phyloP scores from a whole-genome alignment of 2,888 invertebrate species.

The Diplazon laetatorius region DNA sequence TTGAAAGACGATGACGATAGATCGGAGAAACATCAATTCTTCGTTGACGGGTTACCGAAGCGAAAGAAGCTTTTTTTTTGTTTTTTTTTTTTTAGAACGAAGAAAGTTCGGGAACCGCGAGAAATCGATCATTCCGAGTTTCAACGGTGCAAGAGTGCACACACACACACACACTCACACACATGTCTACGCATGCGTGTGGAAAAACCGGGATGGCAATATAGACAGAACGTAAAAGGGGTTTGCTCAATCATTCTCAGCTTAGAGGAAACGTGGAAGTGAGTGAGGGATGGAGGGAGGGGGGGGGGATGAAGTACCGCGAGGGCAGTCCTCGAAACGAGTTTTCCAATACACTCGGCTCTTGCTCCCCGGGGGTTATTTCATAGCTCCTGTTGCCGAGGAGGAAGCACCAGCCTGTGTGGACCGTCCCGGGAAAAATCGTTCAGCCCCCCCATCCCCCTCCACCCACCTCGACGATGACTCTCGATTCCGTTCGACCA shows the following conservation, averaged over 20 bases:
- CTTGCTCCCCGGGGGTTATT: constrained; percentile 39
- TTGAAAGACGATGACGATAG: constrained; percentile 7
- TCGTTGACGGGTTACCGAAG: background rate
- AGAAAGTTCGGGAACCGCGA: constrained; percentile 37
- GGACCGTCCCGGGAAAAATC: background rate
- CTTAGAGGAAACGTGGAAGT: constrained; percentile 66
- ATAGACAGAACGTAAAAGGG: constrained; percentile 52
- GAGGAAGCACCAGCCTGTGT: constrained; percentile 4
- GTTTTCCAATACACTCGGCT: constrained; percentile 72
- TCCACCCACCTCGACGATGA: constrained; percentile 14
- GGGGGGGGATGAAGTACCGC: constrained; percentile 38
- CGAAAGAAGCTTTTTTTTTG: background rate
- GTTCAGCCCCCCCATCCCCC: no score
- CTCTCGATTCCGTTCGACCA: constrained; percentile 26
- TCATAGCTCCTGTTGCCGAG: constrained; percentile 47
- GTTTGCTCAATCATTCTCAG: constrained; percentile 78
- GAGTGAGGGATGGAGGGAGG: constrained; percentile 22
- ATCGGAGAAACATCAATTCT: constrained; percentile 30
- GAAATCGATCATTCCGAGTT: constrained; percentile 68
- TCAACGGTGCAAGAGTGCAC: background rate
- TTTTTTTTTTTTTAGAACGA: no score
- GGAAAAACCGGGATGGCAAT: constrained; percentile 45
- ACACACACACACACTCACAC: no score
- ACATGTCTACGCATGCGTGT: no score
- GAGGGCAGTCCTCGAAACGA: constrained; percentile 62